Conservation (phyloP, 2,113 vertebrate genomes). For the Catagonus wagneri region DNA sequence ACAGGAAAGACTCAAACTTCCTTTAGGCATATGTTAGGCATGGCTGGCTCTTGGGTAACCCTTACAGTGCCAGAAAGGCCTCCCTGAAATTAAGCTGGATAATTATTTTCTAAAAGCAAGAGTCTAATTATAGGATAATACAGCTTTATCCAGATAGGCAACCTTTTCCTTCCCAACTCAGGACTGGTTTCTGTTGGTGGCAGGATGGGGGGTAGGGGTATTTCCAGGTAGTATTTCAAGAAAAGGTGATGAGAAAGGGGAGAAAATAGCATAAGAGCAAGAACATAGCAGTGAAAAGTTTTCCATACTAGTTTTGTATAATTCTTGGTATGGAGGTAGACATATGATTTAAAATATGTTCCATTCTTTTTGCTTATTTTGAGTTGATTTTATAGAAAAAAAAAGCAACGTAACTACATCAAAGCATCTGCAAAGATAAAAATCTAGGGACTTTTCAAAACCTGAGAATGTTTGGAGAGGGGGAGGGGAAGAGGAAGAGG, state of each 20-base stretch:
- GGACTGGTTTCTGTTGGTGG: background rate
- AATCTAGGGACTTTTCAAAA: constrained; percentile 62
- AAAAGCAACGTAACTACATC: background rate
- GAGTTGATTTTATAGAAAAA: constrained; percentile 58
- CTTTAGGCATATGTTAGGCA: constrained; percentile 24
- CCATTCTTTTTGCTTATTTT: constrained; percentile 25
- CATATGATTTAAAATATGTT: constrained; percentile 13
- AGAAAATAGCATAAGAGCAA: constrained; percentile 17
- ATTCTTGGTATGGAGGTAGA: background rate
- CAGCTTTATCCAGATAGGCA: background rate
- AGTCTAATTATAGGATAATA: background rate
- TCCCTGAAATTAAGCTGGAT: constrained; percentile 37
- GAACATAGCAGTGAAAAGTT: constrained; percentile 34
- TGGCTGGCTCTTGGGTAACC: constrained; percentile 5
- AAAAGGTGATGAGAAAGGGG: background rate
- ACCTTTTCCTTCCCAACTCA: background rate
- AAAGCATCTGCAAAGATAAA: constrained; percentile 58
- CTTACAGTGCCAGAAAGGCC: background rate
- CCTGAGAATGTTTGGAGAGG: constrained; percentile 60
- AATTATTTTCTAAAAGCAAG: constrained; percentile 48
- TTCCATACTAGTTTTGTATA: background rate
- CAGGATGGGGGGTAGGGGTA: background rate
- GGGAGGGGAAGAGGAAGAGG: constrained; percentile 46
- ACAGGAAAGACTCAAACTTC: constrained; percentile 46
- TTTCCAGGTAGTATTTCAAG: background rate